phyloP scores from a whole-genome alignment of 2,888 invertebrate species.

The Gymnoscelis rufifasciata region DNA sequence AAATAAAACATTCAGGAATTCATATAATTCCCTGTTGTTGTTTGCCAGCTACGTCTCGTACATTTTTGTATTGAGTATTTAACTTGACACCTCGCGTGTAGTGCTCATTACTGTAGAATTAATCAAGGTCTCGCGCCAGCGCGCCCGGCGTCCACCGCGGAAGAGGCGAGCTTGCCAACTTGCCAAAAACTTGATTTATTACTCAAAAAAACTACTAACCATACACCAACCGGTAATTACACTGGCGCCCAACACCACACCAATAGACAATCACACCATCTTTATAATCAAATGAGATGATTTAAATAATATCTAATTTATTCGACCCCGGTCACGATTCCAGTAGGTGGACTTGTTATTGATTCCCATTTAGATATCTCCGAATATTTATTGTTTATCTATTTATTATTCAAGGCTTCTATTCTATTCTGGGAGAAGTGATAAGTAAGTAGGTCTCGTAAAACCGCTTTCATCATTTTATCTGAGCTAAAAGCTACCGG shows the following conservation, averaged over 20 bases:
- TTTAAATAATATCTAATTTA: slow-evolving; percentile 8
- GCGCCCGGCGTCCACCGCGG: slow-evolving; percentile 3
- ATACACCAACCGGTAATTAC: slow-evolving; percentile 1
- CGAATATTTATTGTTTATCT: no score
- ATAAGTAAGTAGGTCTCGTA: background rate
- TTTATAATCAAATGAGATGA: slow-evolving; percentile 9
- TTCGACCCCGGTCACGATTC: background rate
- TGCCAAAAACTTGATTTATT: slow-evolving; percentile 17
- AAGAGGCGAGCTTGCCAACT: slow-evolving; percentile 5
- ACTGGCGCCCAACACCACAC: slow-evolving; percentile 13
- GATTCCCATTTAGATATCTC: background rate
- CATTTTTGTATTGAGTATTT: slow-evolving; percentile 1
- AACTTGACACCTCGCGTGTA: background rate
- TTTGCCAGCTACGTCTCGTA: no score
- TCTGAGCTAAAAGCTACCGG: slow-evolving; percentile 13
- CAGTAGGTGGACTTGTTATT: background rate
- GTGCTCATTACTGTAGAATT: background rate
- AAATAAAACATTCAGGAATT: no score
- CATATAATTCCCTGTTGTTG: no score
- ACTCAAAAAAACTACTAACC: background rate
- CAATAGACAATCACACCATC: slow-evolving; percentile 2
- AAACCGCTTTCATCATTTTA: background rate
- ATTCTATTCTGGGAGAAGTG: no score
- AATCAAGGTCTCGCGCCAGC: background rate
- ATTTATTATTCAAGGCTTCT: no score